Evolutionary conservation across 2,797 vertebrate species (phyloP).

Genomic region (Silurus aristotelis): DNA sequence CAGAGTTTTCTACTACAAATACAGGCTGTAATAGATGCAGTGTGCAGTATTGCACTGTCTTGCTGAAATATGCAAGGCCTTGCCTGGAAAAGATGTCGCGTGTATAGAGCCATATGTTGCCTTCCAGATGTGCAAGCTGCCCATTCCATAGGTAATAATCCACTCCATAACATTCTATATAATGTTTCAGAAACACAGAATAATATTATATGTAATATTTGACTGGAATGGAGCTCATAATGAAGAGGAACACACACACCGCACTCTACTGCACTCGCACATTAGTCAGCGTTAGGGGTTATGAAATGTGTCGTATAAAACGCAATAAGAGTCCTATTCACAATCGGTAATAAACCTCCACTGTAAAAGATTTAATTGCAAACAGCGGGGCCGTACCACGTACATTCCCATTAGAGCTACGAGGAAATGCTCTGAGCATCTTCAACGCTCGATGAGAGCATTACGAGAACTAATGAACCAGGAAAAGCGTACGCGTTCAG

Average conservation of each 20-base stretch:
- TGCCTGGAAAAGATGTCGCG: no score
- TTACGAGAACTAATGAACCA: slow-evolving; percentile 20
- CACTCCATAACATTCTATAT: no score
- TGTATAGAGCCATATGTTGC: no score
- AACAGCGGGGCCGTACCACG: slow-evolving; percentile 15
- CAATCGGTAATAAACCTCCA: slow-evolving; percentile 46
- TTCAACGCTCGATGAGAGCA: slow-evolving; percentile 9
- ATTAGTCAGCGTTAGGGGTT: neutral
- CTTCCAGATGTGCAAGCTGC: no score
- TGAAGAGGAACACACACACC: neutral
- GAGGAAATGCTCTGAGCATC: neutral
- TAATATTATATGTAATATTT: slow-evolving; percentile 9
- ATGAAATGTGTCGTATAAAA: slow-evolving; percentile 7
- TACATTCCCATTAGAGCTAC: neutral
- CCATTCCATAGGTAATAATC: no score
- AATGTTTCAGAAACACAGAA: no score
- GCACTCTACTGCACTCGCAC: neutral
- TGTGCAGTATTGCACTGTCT: no score
- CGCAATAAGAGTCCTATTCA: slow-evolving; percentile 36
- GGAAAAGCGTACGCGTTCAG: neutral
- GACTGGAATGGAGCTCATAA: neutral
- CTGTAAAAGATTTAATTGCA: slow-evolving; percentile 36
- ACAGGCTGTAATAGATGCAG: no score
- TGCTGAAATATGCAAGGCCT: no score
- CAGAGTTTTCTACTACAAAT: no score